Base-by-base conservation (phyloP, 1,140 invertebrate species). In the Drosophila orena region DNA sequence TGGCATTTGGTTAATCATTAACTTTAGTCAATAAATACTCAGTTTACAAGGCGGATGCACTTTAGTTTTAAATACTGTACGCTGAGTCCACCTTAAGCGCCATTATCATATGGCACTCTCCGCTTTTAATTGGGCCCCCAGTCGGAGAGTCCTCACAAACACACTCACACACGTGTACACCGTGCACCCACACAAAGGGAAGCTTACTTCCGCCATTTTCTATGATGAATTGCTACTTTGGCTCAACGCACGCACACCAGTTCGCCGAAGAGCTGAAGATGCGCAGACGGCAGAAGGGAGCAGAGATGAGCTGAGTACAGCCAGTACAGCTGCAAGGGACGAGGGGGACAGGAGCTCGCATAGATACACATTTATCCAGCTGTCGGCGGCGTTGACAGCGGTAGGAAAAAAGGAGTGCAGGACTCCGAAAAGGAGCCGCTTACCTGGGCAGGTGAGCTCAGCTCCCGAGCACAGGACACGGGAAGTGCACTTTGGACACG, bases 191-290 rank as follows among this genome's bases (percentile, higher is more conserved):
- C 81, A 75, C 64, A 58, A 89, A 76, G 60, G 62, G 62, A 69
- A 76, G 83, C 81, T 88, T 79, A 88, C 84, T 86, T 86, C 83
- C 90, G 90, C 90, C 90, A 91, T 91, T 91, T 91, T 91, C 90
- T 91, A 90, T 91, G 90, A 91, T 91, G 90, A 91, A 91, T 91
- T 91, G 90, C 86, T 89, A 84, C 83, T 91, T 90, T 90, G 79
- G 72, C 77, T 88, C 73, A 85, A 64, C 72, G 61, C 44, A 53
- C 49, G 64, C 14, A 64, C 22, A 46, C 38, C 46, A 44, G 42
- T 24, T 59, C 59, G 17, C 24, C 53, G 35, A 3, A 86, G 75
- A 79, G 79, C 64, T 76, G 84, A 89, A 79, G 84, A 89, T 88
- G 83, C 81, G 83, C 81, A 88, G 81, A 81, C 73, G 77, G 69